These are phyloP conservation scores for Callionymus lyra DNA, from an alignment of 2,113 vertebrate species.

Conservation along the genomic window DNA sequence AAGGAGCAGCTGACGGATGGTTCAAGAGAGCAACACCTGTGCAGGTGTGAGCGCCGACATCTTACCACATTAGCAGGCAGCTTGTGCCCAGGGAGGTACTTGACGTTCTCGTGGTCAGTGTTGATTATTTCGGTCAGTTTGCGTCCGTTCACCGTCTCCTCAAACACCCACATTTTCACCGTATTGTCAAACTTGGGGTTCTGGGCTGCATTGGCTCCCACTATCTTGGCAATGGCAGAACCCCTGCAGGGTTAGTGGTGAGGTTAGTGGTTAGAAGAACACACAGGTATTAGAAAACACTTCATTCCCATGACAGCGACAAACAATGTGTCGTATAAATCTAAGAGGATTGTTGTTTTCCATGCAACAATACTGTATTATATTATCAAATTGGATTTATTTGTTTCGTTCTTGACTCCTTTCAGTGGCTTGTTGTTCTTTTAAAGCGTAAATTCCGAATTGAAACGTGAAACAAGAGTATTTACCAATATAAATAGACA, in stretches of 20 bases:
- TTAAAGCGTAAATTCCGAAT: no score
- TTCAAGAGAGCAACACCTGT: background rate
- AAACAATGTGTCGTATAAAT: no score
- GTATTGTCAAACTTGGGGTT: slow-evolving; percentile 73
- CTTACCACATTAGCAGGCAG: slow-evolving; percentile 90
- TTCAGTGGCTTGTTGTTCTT: no score
- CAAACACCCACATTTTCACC: slow-evolving; percentile 95
- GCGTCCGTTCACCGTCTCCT: slow-evolving; percentile 79
- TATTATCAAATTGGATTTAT: no score
- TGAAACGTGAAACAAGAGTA: no score
- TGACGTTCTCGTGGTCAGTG: slow-evolving; percentile 85
- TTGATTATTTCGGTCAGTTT: slow-evolving; percentile 93
- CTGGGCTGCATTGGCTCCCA: slow-evolving; percentile 73
- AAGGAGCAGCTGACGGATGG: background rate
- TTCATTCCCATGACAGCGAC: slow-evolving; percentile 1
- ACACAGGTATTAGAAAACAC: no score
- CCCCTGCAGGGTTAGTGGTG: slow-evolving; percentile 68
- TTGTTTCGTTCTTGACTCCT: no score
- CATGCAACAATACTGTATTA: no score
- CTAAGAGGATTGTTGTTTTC: no score
- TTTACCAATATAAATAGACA: no score
- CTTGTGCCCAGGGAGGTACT: slow-evolving; percentile 89
- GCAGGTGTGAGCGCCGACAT: background rate
- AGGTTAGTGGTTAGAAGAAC: background rate
- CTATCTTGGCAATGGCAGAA: slow-evolving; percentile 91